Percentiles rank a stretch among this genome's conserved stretches.
Conservation (phyloP, 2,888 invertebrate species). For the Chloroclysta siterata region DNA sequence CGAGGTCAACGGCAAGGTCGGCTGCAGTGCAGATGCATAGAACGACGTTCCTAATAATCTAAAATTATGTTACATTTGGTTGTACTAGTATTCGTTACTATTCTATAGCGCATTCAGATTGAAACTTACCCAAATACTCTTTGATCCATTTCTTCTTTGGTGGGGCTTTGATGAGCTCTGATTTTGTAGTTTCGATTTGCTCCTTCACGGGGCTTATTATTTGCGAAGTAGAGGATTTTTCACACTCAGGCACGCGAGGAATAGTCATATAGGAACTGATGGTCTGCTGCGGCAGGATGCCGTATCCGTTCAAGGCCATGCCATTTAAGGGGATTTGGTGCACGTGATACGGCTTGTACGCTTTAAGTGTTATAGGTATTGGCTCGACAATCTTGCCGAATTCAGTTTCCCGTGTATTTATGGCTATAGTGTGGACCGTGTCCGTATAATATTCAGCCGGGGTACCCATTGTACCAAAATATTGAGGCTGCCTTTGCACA, state of each 20-base stretch:
- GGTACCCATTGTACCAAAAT: slow-evolving; percentile 71
- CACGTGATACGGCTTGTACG: slow-evolving; percentile 65
- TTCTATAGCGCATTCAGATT: neutral
- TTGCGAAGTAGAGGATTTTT: slow-evolving; percentile 57
- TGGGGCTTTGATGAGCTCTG: slow-evolving; percentile 75
- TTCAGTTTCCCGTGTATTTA: slow-evolving; percentile 76
- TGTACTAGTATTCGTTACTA: slow-evolving; percentile 4
- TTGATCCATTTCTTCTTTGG: slow-evolving; percentile 91
- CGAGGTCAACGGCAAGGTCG: slow-evolving; percentile 61
- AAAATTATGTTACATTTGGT: slow-evolving; percentile 7
- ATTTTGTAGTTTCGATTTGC: slow-evolving; percentile 54
- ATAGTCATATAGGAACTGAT: slow-evolving; percentile 55
- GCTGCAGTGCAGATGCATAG: slow-evolving; percentile 49
- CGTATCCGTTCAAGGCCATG: slow-evolving; percentile 46
- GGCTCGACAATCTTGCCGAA: slow-evolving; percentile 75
- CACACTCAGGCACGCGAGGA: slow-evolving; percentile 54
- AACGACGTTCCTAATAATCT: slow-evolving; percentile 33
- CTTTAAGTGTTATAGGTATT: slow-evolving; percentile 70
- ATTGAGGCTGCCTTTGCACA: slow-evolving; percentile 58
- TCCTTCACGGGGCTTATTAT: slow-evolving; percentile 54
- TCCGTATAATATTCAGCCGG: slow-evolving; percentile 69
- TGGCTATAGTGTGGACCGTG: slow-evolving; percentile 71
- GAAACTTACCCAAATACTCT: slow-evolving; percentile 86
- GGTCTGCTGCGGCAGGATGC: slow-evolving; percentile 59
- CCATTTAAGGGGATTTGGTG: slow-evolving; percentile 58